Percentiles rank a stretch among this genome's conserved stretches.
These are phyloP conservation scores for Donacobius atricapilla DNA, from an alignment of 2,113 vertebrate species.

Conservation along the genomic window DNA sequence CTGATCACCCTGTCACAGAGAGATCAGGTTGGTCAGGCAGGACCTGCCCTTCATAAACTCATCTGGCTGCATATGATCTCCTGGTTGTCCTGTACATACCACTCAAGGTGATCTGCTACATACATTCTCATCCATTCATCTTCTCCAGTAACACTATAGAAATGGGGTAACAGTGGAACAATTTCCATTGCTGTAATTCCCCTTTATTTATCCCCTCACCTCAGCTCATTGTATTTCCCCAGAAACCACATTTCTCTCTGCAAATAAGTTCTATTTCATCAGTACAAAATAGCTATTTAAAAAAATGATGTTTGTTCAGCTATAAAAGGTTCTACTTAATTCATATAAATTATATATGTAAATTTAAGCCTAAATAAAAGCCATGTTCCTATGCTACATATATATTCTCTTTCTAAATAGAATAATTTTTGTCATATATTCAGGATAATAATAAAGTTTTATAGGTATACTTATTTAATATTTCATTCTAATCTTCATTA, in stretches of 20 bases:
- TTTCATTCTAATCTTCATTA: background rate
- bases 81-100: background rate
- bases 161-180: background rate
- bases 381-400: background rate
- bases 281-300: background rate
- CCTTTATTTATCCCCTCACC: background rate
- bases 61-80: background rate
- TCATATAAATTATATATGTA: background rate
- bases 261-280: background rate
- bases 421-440: background rate
- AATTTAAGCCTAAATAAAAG: background rate
- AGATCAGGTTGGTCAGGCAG: background rate
- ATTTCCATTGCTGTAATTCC: background rate
- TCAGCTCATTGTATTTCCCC: background rate
- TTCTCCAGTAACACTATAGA: background rate
- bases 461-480: background rate
- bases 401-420: background rate
- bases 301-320: background rate
- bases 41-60: background rate
- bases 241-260: background rate
- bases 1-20: accelerated
- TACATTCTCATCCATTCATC: background rate
- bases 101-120: background rate
- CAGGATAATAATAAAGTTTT: background rate
- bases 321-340: background rate